Base-by-base conservation (phyloP, 2,888 invertebrate genomes). In the Ganaspis brasiliensis region DNA sequence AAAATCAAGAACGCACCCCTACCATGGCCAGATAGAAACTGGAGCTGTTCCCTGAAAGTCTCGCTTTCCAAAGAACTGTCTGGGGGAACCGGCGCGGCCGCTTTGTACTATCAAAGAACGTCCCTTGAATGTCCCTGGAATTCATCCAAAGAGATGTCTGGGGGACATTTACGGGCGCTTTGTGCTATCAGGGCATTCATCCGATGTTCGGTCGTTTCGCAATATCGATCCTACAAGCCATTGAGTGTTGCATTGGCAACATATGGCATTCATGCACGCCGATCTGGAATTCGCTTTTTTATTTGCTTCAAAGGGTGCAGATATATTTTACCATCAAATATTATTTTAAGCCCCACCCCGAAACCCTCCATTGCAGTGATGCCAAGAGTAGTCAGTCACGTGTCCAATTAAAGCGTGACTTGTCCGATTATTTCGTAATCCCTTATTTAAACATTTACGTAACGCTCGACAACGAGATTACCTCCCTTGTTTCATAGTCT, bases 201-300 rank as follows among this genome's bases (percentile, higher is more conserved):
- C 40, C 63, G 63, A 67, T 67, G 63, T 67, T 67, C 63, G 63
- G 63, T 67, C 63, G 63, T 67, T 67, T 67, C 63, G 63, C 63
- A 67, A 67, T 67, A 67, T 67, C 63, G 63, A 67, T 67, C 63
- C 63, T 67, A 67, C 63, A 67, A 67, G 63, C 40, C 63, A 67
- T 67, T 67, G 63, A 67, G 40, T 67, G 63, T 67, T 67, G 63
- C 63, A 67, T 40, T 67, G 63, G 63, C 63, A 67, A 67, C 63
- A 67, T 67, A 67, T 67, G 63, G 63, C 40, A 67, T 67, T 67
- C 63, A 67, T 67, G 63, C 21, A 67, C 45, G 63, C 40, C 24
- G 40, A 21, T 2, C 40, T 67, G 63, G 40, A 67, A 67, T 67
- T 67, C 63, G 12, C 40, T 67, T 40, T 45, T 37, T 45, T 45